Conservation (phyloP, 2,113 vertebrate genomes). For the Erythrocercus mccallii region DNA sequence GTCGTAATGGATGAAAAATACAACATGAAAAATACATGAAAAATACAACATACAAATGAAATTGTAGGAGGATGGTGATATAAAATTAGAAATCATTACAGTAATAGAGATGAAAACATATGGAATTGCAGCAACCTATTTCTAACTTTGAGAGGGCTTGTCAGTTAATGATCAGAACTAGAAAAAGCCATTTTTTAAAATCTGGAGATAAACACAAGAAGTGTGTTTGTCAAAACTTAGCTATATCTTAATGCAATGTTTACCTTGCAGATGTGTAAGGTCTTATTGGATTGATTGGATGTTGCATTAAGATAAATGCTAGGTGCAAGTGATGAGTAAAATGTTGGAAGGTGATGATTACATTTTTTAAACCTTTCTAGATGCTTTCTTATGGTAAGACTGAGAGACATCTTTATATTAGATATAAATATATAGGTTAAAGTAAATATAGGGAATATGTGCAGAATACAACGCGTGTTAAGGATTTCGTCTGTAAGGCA, state of each 20-base stretch:
- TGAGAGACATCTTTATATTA: neutral
- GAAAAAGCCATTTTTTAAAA: neutral
- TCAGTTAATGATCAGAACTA: neutral
- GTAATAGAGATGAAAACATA: neutral
- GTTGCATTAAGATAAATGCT: neutral
- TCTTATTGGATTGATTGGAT: neutral
- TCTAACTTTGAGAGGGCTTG: neutral
- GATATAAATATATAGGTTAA: neutral
- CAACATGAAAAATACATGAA: neutral
- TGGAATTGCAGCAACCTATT: neutral
- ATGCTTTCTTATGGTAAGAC: neutral
- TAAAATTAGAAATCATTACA: neutral
- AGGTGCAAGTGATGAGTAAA: neutral
- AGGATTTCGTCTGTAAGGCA: neutral
- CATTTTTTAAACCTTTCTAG: neutral
- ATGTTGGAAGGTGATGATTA: neutral
- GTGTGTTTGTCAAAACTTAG: neutral
- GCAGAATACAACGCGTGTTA: neutral
- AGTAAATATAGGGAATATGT: neutral
- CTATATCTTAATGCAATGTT: constrained; percentile 9
- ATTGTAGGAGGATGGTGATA: neutral
- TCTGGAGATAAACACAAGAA: neutral
- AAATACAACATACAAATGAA: neutral
- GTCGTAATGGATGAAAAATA: neutral
- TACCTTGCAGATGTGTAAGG: constrained; percentile 23